Evolutionary conservation across 2,888 invertebrate species (phyloP).

Genomic region (Dynastes grantii): DNA sequence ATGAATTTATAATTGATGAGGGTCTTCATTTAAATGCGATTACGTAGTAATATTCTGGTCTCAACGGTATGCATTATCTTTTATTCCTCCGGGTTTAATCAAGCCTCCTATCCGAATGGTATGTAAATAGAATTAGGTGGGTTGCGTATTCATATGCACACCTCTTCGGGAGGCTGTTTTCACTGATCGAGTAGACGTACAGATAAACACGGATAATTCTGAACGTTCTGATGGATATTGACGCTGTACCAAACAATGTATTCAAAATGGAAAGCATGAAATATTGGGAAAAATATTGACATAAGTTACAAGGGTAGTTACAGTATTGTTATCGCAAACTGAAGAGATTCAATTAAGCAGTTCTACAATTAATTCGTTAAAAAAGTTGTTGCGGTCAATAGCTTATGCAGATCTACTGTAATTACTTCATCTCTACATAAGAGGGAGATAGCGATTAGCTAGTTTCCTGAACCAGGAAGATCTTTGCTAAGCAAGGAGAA

Average conservation of each 20-base stretch:
- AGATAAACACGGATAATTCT: neutral
- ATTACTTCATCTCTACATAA: too few relatives aligned
- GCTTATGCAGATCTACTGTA: too few relatives aligned
- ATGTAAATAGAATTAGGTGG: constrained; percentile 49
- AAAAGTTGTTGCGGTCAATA: too few relatives aligned
- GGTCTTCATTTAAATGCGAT: constrained; percentile 32
- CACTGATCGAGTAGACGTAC: neutral
- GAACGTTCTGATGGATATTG: neutral
- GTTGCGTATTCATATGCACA: constrained; percentile 33
- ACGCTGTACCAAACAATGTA: neutral
- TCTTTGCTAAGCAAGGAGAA: too few relatives aligned
- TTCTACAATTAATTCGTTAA: too few relatives aligned
- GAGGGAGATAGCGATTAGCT: too few relatives aligned
- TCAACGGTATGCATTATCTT: constrained; percentile 29
- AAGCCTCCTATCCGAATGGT: constrained; percentile 39
- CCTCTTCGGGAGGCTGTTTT: constrained; percentile 1
- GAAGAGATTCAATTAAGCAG: too few relatives aligned
- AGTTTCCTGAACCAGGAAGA: too few relatives aligned
- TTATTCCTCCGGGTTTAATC: constrained; percentile 46
- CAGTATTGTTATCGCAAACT: too few relatives aligned
- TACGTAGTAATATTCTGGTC: constrained; percentile 32
- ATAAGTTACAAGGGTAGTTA: too few relatives aligned
- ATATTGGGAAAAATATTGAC: too few relatives aligned
- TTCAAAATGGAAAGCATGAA: too few relatives aligned
- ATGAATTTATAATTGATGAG: constrained; percentile 49